Evolutionary conservation across 1,140 invertebrate species (phyloP), one percentile per base, ranked within the genome.

Genomic region (Tetramorium parvispinum): DNA sequence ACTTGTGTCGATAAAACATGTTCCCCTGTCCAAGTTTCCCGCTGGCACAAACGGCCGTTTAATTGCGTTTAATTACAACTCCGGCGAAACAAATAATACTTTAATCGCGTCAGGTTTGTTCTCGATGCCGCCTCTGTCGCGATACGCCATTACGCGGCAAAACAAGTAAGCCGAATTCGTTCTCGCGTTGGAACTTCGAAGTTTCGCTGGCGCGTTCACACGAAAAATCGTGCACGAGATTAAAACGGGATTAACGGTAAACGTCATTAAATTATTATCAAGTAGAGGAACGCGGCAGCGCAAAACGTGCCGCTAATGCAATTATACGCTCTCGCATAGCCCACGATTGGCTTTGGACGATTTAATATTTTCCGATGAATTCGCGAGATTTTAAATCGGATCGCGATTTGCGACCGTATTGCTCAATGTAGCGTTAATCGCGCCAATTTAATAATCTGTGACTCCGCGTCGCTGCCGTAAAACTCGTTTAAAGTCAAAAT

Each of bases 61-160:
- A 78, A 88, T 88, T 89, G 59, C 81, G 21, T 77, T 66, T 66
- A 53, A 40, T 53, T 59, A 16, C 53, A 49, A 21, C 24, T 13
- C 10, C 13, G 10, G 18, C 13, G 51, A 53, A 78, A 89, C 81
- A 88, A 89, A 85, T 88, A 88, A 85, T 73, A 68, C 70, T 32
- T 11, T 70, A 88, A 88, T 85, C 49, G 86, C 55, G 40, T 59
- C 76, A 70, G 55, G 10, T 43, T 88, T 21, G 40, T 85, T 40
- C 43, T 10, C 49, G 57, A 32, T 66, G 32, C 1, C 27, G 16
- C 43, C 27, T 59, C 46, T 49, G 55, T 59, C 18, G 43, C 11
- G 18, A 55, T 32, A 32, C 32, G 27, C 63, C 59, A 88, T 88
- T 82, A 88, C 66, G 49, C 51, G 40, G 59, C 57, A 27, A 66